Percentiles rank a stretch among this genome's conserved stretches.
Evolutionary conservation across 2,113 vertebrate species (phyloP).

Genomic region (Heterocephalus glaber): DNA sequence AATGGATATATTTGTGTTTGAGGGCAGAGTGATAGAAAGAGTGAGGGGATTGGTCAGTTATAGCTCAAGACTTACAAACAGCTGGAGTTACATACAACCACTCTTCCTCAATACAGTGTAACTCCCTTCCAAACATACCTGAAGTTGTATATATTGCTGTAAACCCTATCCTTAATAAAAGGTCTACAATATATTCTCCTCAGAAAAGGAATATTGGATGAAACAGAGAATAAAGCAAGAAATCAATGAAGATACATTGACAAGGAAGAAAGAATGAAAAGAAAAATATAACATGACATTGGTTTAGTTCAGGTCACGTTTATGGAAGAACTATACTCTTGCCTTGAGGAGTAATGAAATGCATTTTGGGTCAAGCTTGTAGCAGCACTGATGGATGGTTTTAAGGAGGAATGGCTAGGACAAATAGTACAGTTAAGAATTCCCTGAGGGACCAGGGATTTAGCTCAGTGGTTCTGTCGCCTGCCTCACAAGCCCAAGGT

Average conservation of each 20-base stretch:
- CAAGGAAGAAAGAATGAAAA: neutral
- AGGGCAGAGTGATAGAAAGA: neutral
- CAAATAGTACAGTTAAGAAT: neutral
- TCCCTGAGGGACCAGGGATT: too few relatives aligned
- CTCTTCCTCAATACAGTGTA: neutral
- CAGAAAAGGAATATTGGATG: neutral
- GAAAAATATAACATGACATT: neutral
- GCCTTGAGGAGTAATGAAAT: neutral
- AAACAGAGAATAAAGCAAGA: neutral
- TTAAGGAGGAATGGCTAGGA: neutral
- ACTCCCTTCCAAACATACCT: neutral
- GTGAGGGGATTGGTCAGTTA: neutral
- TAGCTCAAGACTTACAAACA: neutral
- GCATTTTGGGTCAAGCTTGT: neutral
- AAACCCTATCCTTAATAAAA: neutral
- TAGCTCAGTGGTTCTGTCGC: too few relatives aligned
- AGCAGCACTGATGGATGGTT: neutral
- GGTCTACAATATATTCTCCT: neutral
- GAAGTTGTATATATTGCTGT: neutral
- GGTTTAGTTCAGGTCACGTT: neutral
- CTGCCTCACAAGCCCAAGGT: too few relatives aligned
- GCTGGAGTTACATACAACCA: neutral
- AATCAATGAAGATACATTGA: neutral
- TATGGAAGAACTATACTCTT: neutral
- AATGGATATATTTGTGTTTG: neutral